Evolutionary conservation across 1,140 invertebrate species (phyloP), one percentile per base, ranked within the genome.

Genomic region (Portunus trituberculatus): DNA sequence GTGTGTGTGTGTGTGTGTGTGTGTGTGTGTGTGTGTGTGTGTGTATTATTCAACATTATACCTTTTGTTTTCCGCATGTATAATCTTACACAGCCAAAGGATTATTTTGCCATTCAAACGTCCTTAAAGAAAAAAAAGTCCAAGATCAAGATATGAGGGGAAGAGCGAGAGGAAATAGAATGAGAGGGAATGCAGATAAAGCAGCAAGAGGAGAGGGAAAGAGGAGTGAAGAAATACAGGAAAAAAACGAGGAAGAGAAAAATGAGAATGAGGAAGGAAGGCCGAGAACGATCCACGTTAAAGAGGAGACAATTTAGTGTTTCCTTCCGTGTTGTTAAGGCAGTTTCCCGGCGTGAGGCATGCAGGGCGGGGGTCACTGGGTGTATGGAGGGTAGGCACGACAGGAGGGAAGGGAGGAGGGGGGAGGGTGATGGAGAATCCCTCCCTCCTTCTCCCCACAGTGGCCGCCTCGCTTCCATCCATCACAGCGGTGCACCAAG

Each of bases 401-500:
- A n/a, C 12, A 20, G 67, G 67, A n/a, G 67, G 20, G 67, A 76
- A n/a, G 67, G 20, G 67, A 76, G 25, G 67, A 25, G 67, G 25
- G 7, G 20, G 25, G 67, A 8, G 8, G 20, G 67, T n/a, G 46
- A 31, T 59, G 46, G 89, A 12, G n/a, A 8, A 91, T 48, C 52
- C 76, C 89, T 91, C 90, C 90, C 52, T 32, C 29, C 90, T 76
- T 76, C 59, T 48, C 31, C 87, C 89, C 48, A 32, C 90, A 76
- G 90, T 76, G 52, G 59, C 29, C 52, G 90, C 59, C 90, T 91
- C 67, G 90, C 59, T 25, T 16, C 90, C 90, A 91, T 91, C 90
- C 90, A 91, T 91, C 90, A 91, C 52, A 31, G 67, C 29, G 90
- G 90, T 91, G 16, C 90, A 91, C 90, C 59, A 76, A 32, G 39